phyloP scores from a whole-genome alignment of 2,113 vertebrate species.

The Syrmaticus mikado region DNA sequence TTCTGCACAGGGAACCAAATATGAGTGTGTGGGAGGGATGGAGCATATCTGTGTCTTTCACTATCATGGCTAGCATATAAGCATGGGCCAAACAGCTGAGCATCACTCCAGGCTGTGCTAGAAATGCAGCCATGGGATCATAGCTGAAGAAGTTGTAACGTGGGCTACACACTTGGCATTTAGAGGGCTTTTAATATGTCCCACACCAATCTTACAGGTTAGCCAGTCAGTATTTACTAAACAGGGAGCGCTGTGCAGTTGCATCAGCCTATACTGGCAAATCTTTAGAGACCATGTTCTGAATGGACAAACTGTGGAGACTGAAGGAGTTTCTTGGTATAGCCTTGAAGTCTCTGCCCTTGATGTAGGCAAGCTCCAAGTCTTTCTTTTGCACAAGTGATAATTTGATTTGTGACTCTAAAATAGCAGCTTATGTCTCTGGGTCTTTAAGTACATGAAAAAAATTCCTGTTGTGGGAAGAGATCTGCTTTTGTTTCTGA shows the following conservation, averaged over 20 bases:
- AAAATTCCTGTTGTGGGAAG: not conserved
- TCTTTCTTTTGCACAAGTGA: not conserved
- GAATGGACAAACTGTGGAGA: not conserved
- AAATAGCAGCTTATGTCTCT: not conserved
- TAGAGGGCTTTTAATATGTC: not conserved
- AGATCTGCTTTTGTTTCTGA: not conserved
- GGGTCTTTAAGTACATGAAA: not conserved
- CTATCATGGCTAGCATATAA: fast-evolving
- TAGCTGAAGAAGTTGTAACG: not conserved
- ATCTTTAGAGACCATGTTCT: not conserved
- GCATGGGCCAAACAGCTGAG: not conserved
- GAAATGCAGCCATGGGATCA: not conserved
- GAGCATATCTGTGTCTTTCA: not conserved
- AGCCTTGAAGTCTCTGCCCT: not conserved
- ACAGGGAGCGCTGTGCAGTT: not conserved
- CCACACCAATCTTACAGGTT: not conserved
- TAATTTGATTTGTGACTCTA: not conserved
- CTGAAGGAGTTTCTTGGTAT: not conserved
- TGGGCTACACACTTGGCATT: not conserved
- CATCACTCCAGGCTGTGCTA: not conserved
- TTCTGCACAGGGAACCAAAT: not conserved
- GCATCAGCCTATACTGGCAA: not conserved
- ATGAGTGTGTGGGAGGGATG: not conserved
- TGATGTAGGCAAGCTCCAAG: not conserved
- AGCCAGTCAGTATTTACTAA: not conserved